phyloP scores from a whole-genome alignment of 2,888 invertebrate genomes.

The Drosophila imparisetae region DNA sequence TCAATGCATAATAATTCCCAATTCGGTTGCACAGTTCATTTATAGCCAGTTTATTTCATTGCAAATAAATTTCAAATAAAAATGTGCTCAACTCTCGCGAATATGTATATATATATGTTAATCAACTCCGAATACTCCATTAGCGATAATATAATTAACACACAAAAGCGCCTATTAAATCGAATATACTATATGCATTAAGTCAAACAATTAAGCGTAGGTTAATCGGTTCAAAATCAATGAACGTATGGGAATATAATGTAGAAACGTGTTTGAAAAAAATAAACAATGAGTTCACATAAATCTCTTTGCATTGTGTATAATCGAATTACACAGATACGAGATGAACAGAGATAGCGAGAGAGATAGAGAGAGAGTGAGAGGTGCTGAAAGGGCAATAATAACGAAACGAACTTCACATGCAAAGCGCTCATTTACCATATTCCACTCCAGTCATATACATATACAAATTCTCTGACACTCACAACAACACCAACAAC shows the following conservation, averaged over 20 bases:
- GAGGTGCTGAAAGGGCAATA: conserved; percentile 24
- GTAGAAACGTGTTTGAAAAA: conserved; percentile 55
- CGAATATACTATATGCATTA: conserved; percentile 43
- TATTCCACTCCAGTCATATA: conserved; percentile 32
- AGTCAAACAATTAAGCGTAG: conserved; percentile 70
- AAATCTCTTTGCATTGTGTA: conserved; percentile 70
- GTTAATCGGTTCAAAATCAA: conserved; percentile 75
- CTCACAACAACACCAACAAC: conserved; percentile 50
- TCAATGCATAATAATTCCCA: conserved; percentile 16
- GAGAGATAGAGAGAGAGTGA: not conserved
- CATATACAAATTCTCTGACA: conserved; percentile 43
- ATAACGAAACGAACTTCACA: conserved; percentile 50
- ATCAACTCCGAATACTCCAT: conserved; percentile 50
- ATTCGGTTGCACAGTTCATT: conserved; percentile 32
- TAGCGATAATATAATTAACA: conserved; percentile 76
- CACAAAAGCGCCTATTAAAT: conserved; percentile 72
- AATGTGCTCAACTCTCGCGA: not conserved
- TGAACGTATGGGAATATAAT: conserved; percentile 62
- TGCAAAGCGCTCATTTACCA: conserved; percentile 75
- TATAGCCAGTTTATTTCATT: conserved; percentile 13
- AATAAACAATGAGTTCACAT: conserved; percentile 55
- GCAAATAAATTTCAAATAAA: not conserved
- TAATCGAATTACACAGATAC: conserved; percentile 68
- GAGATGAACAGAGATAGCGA: conserved; percentile 29
- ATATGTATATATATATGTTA: not conserved